phyloP scores from a whole-genome alignment of 2,888 invertebrate genomes.

The Euspilapteryx auroguttella region DNA sequence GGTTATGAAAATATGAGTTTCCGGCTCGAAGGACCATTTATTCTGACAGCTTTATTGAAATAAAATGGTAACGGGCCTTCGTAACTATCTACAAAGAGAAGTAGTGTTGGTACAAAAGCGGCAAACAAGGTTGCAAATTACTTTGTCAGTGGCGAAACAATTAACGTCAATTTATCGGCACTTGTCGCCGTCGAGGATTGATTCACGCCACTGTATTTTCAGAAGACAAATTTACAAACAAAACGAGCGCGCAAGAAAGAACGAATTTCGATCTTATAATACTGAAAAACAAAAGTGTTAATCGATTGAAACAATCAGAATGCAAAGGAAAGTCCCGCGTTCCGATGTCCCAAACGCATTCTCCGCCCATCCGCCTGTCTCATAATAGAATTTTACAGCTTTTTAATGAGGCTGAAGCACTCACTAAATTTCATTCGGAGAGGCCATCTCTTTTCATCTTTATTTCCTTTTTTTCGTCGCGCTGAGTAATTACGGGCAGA shows the following conservation, averaged over 20 bases:
- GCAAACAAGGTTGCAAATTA: conserved; percentile 19
- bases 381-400: conserved; percentile 50
- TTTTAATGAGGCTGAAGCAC: conserved; percentile 50
- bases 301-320: too few relatives aligned
- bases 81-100: too few relatives aligned
- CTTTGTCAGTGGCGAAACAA: conserved; percentile 29
- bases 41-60: too few relatives aligned
- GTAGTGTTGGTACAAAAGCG: too few relatives aligned
- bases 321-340: too few relatives aligned
- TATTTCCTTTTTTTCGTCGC: conserved; percentile 19
- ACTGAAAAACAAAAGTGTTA: too few relatives aligned
- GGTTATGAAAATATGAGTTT: too few relatives aligned
- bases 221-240: conserved; percentile 8
- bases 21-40: too few relatives aligned
- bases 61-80: too few relatives aligned
- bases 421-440: conserved; percentile 38
- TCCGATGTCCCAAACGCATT: too few relatives aligned
- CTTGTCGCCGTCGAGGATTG: conserved; percentile 43
- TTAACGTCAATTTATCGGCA: conserved; percentile 53
- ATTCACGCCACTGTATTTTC: conserved; percentile 24
- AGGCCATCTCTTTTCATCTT: conserved; percentile 45
- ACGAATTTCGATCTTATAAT: conserved; percentile 10
- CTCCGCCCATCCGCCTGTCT: conserved; percentile 29
- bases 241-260: too few relatives aligned
- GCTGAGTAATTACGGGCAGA: conserved; percentile 49